Percentiles rank a stretch among this genome's conserved stretches.
phyloP scores from a whole-genome alignment of 2,888 invertebrate species.

The Folsomia manolachei region DNA sequence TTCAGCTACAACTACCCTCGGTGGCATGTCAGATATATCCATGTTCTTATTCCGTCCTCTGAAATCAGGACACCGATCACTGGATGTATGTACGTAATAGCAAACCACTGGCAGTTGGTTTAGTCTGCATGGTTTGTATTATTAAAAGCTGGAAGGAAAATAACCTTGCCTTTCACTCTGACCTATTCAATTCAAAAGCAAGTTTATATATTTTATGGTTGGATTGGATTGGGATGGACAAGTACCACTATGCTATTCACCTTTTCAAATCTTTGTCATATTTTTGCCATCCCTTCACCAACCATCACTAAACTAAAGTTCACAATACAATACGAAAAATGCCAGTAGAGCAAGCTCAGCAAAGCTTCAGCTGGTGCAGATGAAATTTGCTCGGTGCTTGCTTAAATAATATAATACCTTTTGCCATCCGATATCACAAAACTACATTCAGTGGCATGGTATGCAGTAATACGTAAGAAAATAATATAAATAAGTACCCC shows the following conservation, averaged over 20 bases:
- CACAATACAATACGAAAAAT: not conserved
- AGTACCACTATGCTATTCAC: conserved; percentile 14
- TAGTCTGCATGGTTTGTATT: not conserved
- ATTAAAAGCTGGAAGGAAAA: too few species aligned
- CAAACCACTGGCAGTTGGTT: not conserved
- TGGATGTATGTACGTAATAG: too few species aligned
- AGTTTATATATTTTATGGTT: too few species aligned
- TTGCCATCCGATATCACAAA: not conserved
- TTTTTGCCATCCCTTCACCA: not conserved
- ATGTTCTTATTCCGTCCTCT: too few species aligned
- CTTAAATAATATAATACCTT: not conserved
- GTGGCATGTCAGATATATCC: too few species aligned
- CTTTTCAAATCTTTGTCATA: conserved; percentile 15
- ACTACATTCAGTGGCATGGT: too few species aligned
- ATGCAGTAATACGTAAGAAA: too few species aligned
- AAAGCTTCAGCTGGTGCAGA: conserved; percentile 18
- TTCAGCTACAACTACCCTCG: not conserved
- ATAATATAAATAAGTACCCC: too few species aligned
- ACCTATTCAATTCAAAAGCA: too few species aligned
- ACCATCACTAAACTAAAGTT: too few species aligned
- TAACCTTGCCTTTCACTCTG: not conserved
- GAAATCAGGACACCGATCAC: not conserved
- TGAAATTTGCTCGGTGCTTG: not conserved
- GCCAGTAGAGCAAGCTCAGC: too few species aligned
- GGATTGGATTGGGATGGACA: too few species aligned